These are phyloP conservation scores for Alexandromys fortis DNA, from an alignment of 2,113 vertebrate species.

Conservation along the genomic window DNA sequence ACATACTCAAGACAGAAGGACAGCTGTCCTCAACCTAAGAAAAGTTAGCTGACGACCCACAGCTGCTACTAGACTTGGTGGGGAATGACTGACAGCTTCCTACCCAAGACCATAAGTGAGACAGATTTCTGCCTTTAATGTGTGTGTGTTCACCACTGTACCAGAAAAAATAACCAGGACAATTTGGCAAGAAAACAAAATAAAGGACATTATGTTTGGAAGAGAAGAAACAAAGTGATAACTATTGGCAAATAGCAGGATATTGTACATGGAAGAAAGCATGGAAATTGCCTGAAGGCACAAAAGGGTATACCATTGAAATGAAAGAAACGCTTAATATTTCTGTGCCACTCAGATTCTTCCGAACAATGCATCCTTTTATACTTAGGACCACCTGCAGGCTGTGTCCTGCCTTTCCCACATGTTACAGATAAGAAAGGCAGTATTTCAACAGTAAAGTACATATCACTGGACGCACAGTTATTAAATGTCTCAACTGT, in stretches of 20 bases:
- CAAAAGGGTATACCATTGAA: constrained; percentile 6
- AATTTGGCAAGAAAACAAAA: constrained; percentile 60
- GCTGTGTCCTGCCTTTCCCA: background rate
- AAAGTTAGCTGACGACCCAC: background rate
- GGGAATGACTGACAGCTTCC: background rate
- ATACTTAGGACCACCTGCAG: background rate
- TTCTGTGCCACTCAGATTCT: constrained; percentile 18
- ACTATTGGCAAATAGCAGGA: background rate
- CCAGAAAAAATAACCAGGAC: background rate
- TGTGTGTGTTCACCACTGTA: background rate
- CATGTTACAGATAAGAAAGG: constrained; percentile 19
- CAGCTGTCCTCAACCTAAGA: background rate
- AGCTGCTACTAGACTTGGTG: background rate
- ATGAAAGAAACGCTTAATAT: background rate
- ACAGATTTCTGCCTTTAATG: background rate
- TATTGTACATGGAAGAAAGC: constrained; percentile 19
- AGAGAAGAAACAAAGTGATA: constrained; percentile 33
- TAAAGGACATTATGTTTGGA: background rate
- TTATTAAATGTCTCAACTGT: constrained; percentile 5
- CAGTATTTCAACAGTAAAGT: constrained; percentile 18
- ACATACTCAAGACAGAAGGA: background rate
- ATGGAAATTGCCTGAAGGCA: constrained; percentile 46
- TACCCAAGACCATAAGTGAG: background rate
- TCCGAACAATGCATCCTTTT: constrained; percentile 6
- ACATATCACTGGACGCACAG: background rate